Conservation (phyloP, 2,797 vertebrate genomes). For the Poecilia gillii region DNA sequence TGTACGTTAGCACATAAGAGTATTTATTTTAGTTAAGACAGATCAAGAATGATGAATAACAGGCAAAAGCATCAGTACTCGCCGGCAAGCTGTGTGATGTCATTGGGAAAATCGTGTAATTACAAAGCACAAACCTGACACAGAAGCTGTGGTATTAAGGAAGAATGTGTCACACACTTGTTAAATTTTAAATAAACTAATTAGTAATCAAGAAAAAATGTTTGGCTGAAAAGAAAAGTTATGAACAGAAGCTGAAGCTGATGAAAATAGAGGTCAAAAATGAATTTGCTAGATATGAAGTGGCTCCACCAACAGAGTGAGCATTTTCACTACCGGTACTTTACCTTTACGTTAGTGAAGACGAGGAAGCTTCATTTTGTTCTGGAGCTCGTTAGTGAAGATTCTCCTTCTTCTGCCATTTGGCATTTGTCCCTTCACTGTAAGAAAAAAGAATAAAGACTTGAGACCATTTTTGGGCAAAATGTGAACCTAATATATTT, state of each 20-base stretch:
- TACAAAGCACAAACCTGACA: constrained; percentile 69
- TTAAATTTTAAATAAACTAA: constrained; percentile 72
- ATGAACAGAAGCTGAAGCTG: constrained; percentile 41
- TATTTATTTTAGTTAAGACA: constrained; percentile 56
- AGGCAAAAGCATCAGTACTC: constrained; percentile 57
- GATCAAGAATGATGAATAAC: constrained; percentile 31
- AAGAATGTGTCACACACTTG: constrained; percentile 72
- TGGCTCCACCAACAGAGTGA: constrained; percentile 17
- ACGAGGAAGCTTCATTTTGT: constrained; percentile 32
- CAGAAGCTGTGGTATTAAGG: constrained; percentile 65
- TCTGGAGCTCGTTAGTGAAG: neutral
- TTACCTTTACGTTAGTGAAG: constrained; percentile 17
- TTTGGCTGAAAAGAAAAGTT: constrained; percentile 20
- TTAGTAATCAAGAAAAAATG: constrained; percentile 52
- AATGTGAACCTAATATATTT: neutral
- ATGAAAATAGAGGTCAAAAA: constrained; percentile 12
- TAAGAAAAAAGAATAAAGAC: neutral
- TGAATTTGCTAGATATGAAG: neutral
- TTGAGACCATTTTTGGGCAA: neutral
- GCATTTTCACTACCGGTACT: constrained; percentile 40
- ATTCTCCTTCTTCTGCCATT: neutral
- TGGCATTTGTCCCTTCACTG: neutral
- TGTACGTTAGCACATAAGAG: constrained; percentile 74
- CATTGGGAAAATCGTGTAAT: constrained; percentile 78
- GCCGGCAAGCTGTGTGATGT: constrained; percentile 75